These are phyloP conservation scores for Arizona elegans DNA, from an alignment of 2,113 vertebrate genomes.

Conservation along the genomic window DNA sequence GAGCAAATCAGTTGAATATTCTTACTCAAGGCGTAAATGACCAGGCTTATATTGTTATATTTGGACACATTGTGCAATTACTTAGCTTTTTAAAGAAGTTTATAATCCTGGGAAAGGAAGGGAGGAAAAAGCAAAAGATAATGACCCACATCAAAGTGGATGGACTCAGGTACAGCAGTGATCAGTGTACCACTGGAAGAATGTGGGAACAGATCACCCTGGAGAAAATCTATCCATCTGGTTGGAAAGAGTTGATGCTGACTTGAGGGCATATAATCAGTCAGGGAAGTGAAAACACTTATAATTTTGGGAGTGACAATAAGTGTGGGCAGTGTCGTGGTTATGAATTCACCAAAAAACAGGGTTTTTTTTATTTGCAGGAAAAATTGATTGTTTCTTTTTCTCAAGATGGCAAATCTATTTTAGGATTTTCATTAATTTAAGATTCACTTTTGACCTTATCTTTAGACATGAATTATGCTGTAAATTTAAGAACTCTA, in stretches of 20 bases:
- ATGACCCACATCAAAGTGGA: background rate
- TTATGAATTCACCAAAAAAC: background rate
- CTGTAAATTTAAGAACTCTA: background rate
- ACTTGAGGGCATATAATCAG: background rate
- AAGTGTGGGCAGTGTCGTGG: background rate
- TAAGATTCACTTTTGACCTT: background rate
- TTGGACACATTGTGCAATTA: background rate
- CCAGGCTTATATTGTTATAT: background rate
- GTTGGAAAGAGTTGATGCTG: background rate
- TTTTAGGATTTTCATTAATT: background rate
- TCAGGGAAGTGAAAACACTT: background rate
- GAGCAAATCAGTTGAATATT: background rate
- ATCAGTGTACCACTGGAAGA: background rate
- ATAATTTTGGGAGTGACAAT: background rate
- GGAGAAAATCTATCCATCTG: background rate
- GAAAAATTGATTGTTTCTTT: background rate
- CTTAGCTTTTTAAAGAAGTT: background rate
- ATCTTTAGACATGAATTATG: background rate
- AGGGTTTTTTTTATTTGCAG: background rate
- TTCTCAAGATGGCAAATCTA: background rate
- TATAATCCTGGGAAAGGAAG: background rate
- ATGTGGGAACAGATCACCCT: background rate
- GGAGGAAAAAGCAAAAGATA: background rate
- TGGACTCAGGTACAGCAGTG: background rate
- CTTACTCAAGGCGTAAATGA: background rate